Evolutionary conservation across 2,113 vertebrate species (phyloP).

Genomic region (Dicentrarchus labrax): DNA sequence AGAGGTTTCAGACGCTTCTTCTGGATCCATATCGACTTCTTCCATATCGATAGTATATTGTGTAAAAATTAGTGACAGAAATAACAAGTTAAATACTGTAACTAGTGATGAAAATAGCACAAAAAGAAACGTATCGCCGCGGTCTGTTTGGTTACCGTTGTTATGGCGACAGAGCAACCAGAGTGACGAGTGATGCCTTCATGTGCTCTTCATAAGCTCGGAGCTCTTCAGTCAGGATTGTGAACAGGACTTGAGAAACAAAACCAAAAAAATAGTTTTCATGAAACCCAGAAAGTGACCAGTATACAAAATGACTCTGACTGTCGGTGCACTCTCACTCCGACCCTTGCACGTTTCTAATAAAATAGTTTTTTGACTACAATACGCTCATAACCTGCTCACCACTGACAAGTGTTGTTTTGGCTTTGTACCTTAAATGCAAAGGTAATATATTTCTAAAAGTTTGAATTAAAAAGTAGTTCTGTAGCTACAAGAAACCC

Average conservation of each 20-base stretch:
- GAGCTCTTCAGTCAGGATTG: too few relatives aligned
- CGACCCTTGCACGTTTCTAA: too few relatives aligned
- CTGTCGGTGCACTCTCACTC: not conserved
- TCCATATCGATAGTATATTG: slow-evolving; percentile 39
- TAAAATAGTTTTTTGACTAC: too few relatives aligned
- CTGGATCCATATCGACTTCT: not conserved
- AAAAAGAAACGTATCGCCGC: not conserved
- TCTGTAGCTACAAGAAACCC: too few relatives aligned
- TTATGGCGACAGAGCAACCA: slow-evolving; percentile 35
- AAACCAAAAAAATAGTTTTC: not conserved
- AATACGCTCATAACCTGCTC: too few relatives aligned
- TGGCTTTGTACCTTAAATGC: not conserved
- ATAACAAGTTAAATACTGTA: fast-evolving
- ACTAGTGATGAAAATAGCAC: not conserved
- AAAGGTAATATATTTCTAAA: not conserved
- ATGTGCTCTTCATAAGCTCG: not conserved
- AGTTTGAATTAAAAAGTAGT: not conserved
- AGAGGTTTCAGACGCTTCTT: slow-evolving; percentile 34
- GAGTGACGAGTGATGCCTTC: slow-evolving; percentile 28
- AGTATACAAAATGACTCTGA: too few relatives aligned
- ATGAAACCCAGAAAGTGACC: too few relatives aligned
- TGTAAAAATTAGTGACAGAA: not conserved
- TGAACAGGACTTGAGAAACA: not conserved
- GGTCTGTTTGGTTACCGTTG: slow-evolving; percentile 51
- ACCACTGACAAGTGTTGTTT: not conserved